phyloP scores from a whole-genome alignment of 2,888 invertebrate genomes.

The Malacosoma neustria region DNA sequence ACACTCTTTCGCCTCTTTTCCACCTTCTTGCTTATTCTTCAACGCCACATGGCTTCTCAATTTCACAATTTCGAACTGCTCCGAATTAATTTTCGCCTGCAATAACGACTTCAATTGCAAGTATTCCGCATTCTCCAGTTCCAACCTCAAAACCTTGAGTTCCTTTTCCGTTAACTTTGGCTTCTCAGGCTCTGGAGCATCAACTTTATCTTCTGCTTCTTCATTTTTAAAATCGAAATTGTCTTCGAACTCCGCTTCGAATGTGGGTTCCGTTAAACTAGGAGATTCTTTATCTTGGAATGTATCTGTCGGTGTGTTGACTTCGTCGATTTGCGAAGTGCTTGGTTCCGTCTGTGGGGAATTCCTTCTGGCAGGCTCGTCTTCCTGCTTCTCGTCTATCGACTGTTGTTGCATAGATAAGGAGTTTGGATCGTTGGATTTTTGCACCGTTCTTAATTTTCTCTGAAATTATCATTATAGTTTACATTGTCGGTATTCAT shows the following conservation, averaged over 20 bases:
- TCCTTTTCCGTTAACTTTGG: conserved; percentile 75
- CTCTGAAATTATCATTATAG: conserved; percentile 57
- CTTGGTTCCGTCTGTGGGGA: conserved; percentile 21
- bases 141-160: conserved; percentile 71
- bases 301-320: conserved; percentile 25
- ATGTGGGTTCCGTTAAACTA: conserved; percentile 3
- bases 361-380: conserved; percentile 27
- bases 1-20: conserved; percentile 37
- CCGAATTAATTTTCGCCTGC: conserved; percentile 81
- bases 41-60: conserved; percentile 72
- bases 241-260: conserved; percentile 21
- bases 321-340: conserved; percentile 23
- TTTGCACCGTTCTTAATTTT: conserved; percentile 79
- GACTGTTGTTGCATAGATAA: conserved; percentile 43
- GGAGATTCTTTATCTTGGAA: conserved; percentile 28
- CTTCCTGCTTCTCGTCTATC: conserved; percentile 55
- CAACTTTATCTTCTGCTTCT: conserved; percentile 30
- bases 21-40: conserved; percentile 59
- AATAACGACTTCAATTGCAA: conserved; percentile 80
- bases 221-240: conserved; percentile 36
- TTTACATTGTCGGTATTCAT: neutral
- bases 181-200: conserved; percentile 43
- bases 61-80: conserved; percentile 82
- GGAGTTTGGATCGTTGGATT: conserved; percentile 65
- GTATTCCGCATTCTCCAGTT: conserved; percentile 79